Percentiles rank a stretch among this genome's conserved stretches.
Evolutionary conservation across 2,113 vertebrate species (phyloP).

Genomic region (Oreotrochilus melanogaster): DNA sequence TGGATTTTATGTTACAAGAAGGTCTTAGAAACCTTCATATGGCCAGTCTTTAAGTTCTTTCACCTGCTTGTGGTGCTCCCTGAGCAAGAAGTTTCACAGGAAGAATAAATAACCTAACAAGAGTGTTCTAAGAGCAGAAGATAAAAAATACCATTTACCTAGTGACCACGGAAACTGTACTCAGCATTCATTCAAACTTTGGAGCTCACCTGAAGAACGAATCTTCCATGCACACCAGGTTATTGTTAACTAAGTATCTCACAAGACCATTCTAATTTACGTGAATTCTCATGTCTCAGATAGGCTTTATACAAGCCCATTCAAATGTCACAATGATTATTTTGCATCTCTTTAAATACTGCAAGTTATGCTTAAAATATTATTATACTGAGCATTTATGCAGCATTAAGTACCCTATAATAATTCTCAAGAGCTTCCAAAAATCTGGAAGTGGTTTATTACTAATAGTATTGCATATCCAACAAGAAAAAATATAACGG

Average conservation of each 20-base stretch:
- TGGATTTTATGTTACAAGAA: not conserved
- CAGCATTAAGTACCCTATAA: not conserved
- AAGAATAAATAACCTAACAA: not conserved
- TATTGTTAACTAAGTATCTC: not conserved
- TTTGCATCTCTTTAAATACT: not conserved
- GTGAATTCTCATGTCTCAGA: not conserved
- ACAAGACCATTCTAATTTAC: not conserved
- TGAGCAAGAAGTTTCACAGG: not conserved
- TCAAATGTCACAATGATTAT: not conserved
- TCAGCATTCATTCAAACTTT: not conserved
- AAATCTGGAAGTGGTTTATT: not conserved
- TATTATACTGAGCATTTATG: not conserved
- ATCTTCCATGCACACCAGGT: not conserved
- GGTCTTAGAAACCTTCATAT: constrained; percentile 21
- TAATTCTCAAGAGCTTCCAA: not conserved
- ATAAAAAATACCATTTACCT: not conserved
- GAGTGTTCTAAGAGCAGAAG: not conserved
- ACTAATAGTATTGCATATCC: not conserved
- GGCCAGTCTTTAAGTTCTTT: not conserved
- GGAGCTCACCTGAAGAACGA: not conserved
- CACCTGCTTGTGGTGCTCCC: not conserved
- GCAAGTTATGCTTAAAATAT: not conserved
- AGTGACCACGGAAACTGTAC: not conserved
- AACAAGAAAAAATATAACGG: not conserved
- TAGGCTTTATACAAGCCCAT: not conserved